phyloP scores from a whole-genome alignment of 2,113 vertebrate species.

The Poecile atricapillus region DNA sequence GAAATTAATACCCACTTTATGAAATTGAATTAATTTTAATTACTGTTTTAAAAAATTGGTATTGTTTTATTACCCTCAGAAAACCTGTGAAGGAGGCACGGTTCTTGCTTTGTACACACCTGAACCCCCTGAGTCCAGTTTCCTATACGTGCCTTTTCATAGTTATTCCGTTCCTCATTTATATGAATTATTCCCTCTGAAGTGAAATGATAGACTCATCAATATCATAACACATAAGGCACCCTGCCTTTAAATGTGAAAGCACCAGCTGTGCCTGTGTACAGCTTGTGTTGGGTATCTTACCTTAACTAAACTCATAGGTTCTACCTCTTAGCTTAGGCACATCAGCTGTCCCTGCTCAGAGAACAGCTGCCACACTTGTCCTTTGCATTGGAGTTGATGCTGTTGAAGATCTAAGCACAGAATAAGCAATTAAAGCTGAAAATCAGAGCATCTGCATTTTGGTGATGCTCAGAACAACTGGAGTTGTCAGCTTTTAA shows the following conservation, averaged over 20 bases:
- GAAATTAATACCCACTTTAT: neutral
- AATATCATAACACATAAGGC: neutral
- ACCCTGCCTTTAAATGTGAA: neutral
- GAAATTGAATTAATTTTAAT: neutral
- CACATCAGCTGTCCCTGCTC: neutral
- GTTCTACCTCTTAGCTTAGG: neutral
- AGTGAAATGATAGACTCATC: neutral
- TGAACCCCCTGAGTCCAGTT: neutral
- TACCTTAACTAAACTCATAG: neutral
- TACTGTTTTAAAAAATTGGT: neutral
- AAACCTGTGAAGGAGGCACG: neutral
- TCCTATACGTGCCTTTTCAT: neutral
- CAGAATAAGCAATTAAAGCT: neutral
- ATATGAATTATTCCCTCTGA: neutral
- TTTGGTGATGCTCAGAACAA: neutral
- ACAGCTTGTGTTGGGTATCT: neutral
- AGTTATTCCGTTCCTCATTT: neutral
- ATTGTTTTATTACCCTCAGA: neutral
- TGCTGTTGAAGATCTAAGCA: neutral
- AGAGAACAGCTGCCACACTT: neutral
- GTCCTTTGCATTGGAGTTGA: neutral
- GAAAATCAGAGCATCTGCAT: neutral
- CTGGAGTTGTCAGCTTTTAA: neutral
- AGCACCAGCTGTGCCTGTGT: neutral
- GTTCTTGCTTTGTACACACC: neutral